Evolutionary conservation across 2,113 vertebrate genomes (phyloP).

Genomic region (Hippocampus guttulatus): DNA sequence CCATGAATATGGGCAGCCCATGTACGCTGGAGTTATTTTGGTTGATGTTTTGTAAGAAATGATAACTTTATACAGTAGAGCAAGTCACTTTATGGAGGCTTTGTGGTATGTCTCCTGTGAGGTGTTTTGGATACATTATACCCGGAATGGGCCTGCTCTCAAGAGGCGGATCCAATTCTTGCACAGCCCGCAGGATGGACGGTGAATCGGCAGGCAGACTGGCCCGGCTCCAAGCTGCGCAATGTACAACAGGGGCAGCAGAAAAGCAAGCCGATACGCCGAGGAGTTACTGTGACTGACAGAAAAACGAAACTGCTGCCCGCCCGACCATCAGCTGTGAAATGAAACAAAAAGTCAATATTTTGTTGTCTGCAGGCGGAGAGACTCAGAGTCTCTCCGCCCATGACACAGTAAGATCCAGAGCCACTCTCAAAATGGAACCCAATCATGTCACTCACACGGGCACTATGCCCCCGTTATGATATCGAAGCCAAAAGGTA

Average conservation of each 20-base stretch:
- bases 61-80: neutral
- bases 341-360: no score
- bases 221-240: conserved; percentile 27
- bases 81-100: neutral
- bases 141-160: conserved; percentile 9
- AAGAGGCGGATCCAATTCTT: conserved; percentile 39
- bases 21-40: neutral
- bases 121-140: neutral
- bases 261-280: neutral
- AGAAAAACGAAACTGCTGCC: no score
- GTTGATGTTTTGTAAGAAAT: neutral
- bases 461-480: no score
- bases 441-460: neutral
- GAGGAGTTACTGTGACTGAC: neutral
- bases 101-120: neutral
- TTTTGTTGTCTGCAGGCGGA: no score
- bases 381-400: no score
- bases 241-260: conserved; percentile 22
- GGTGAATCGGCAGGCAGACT: conserved; percentile 37
- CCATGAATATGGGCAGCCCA: neutral
- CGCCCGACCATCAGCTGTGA: no score
- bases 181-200: conserved; percentile 41
- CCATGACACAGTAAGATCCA: neutral
- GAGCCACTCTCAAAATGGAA: neutral
- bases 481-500: neutral